A percentile compares a stretch with the other conserved stretches of the same genome.
Conservation (phyloP, 2,113 vertebrate species). For the Mellivora capensis region DNA sequence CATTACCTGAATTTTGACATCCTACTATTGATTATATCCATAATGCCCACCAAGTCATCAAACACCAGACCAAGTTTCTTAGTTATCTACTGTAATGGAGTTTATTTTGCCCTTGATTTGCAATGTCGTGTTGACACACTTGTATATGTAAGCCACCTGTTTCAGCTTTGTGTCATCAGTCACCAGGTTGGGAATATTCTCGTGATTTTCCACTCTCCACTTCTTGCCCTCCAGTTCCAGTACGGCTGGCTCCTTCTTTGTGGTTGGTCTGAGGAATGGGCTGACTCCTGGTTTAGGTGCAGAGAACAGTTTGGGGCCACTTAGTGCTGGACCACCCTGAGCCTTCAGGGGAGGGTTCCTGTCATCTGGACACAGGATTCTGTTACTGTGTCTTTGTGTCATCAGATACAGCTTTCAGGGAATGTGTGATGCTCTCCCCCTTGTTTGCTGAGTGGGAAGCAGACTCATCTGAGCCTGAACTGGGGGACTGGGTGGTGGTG, state of each 20-base stretch:
- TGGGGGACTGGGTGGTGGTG: conserved; percentile 77
- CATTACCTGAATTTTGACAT: conserved; percentile 95
- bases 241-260: conserved; percentile 84
- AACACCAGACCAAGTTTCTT: conserved; percentile 97
- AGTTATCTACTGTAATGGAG: conserved; percentile 97
- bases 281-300: conserved; percentile 79
- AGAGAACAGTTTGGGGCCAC: conserved; percentile 91
- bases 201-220: conserved; percentile 98
- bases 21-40: conserved; percentile 96
- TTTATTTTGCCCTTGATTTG: conserved; percentile 97
- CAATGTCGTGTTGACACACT: conserved; percentile 93
- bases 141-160: conserved; percentile 95
- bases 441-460: conserved; percentile 88
- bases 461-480: conserved; percentile 56
- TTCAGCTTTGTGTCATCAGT: conserved; percentile 93
- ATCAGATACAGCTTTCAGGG: conserved; percentile 92
- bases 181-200: conserved; percentile 86
- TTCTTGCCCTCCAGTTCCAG: conserved; percentile 96
- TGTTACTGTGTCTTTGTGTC: conserved; percentile 86
- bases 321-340: conserved; percentile 79
- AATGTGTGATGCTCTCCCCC: conserved; percentile 91
- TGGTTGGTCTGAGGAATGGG: conserved; percentile 66
- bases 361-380: conserved; percentile 73
- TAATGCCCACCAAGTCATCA: conserved; percentile 94
- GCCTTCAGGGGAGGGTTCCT: conserved; percentile 92